phyloP scores from a whole-genome alignment of 1,140 invertebrate genomes.

The Zelostemma sp. region DNA sequence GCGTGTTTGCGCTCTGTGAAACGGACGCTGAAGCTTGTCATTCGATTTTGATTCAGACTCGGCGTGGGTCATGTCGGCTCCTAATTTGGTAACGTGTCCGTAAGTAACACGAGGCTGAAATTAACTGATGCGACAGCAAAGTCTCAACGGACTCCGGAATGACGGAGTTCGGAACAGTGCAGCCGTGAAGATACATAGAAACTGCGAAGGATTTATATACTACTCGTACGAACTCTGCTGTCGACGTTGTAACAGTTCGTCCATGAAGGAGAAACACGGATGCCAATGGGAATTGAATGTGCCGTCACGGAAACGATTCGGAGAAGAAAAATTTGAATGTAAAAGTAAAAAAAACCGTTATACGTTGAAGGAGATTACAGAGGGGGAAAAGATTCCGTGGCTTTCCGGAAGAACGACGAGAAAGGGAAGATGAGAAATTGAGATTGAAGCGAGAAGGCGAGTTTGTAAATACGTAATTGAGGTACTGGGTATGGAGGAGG shows the following conservation, averaged over 20 bases:
- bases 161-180: background rate
- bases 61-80: constrained; percentile 22
- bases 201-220: background rate
- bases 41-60: constrained; percentile 10
- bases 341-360: no score
- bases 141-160: background rate
- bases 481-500: no score
- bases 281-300: background rate
- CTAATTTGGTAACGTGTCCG: constrained; percentile 27
- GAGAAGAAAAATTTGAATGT: no score
- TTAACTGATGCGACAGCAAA: constrained; percentile 15
- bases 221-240: background rate
- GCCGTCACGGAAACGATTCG: background rate
- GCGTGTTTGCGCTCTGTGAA: constrained; percentile 8
- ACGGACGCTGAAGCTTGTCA: constrained; percentile 8
- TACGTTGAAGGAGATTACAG: no score
- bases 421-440: no score
- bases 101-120: constrained; percentile 27
- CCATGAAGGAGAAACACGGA: background rate
- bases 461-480: no score
- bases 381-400: no score
- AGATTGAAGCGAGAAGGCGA: no score
- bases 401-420: no score
- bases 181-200: background rate
- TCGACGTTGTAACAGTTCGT: background rate